Percentiles rank a stretch among this genome's conserved stretches.
phyloP scores from a whole-genome alignment of 2,888 invertebrate species.

The Cataglyphis livida region DNA sequence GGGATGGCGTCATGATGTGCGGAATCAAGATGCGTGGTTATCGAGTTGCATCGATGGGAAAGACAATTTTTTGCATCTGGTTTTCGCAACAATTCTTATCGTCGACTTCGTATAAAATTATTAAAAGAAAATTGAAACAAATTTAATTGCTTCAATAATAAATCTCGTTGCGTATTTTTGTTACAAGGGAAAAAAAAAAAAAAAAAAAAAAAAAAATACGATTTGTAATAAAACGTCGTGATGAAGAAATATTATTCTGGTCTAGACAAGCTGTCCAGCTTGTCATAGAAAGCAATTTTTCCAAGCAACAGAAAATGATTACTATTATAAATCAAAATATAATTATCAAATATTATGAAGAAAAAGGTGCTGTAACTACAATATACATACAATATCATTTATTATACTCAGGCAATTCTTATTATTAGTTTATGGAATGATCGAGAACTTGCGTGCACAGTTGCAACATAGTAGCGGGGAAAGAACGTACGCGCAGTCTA shows the following conservation, averaged over 20 bases:
- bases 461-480: slow-evolving; percentile 14
- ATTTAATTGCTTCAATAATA: neutral
- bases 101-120: neutral
- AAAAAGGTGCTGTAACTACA: neutral
- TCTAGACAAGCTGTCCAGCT: neutral
- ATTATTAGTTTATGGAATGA: slow-evolving; percentile 30
- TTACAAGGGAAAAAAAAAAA: neutral
- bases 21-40: slow-evolving; percentile 16
- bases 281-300: neutral
- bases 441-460: slow-evolving; percentile 6
- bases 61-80: neutral
- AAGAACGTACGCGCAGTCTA: slow-evolving; percentile 15
- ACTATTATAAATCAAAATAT: neutral
- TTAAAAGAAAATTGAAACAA: neutral
- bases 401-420: neutral
- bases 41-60: neutral
- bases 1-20: neutral
- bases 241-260: neutral
- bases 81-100: neutral
- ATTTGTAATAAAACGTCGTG: neutral
- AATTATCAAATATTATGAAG: neutral
- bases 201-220: neutral
- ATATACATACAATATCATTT: neutral
- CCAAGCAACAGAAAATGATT: neutral
- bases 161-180: neutral